Percentiles rank a stretch among this genome's conserved stretches.
Conservation (phyloP, 2,888 invertebrate genomes). For the Drosophila picticornis region DNA sequence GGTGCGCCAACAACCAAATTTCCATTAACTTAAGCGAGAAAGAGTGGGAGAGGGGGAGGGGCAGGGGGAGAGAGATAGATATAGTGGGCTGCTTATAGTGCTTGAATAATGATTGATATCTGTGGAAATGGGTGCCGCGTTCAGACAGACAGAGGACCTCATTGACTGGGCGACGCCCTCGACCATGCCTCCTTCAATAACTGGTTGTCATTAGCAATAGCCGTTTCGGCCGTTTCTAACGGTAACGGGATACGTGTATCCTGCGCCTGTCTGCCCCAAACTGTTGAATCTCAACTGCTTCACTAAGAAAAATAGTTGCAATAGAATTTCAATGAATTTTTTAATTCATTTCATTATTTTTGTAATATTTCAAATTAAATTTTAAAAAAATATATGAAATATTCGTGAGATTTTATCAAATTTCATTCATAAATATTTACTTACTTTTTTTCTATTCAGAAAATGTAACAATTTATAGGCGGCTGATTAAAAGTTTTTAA, state of each 20-base stretch:
- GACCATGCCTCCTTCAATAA: slow-evolving; percentile 9
- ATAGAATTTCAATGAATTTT: not conserved
- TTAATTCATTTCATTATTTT: not conserved
- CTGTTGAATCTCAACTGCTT: slow-evolving; percentile 1
- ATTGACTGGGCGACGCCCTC: slow-evolving; percentile 4
- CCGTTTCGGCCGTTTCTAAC: slow-evolving; percentile 45
- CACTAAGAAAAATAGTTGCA: not conserved
- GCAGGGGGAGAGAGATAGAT: not conserved
- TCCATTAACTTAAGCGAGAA: slow-evolving; percentile 24
- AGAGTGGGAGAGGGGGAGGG: too few species aligned
- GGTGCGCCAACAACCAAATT: slow-evolving; percentile 37
- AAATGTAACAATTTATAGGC: not conserved
- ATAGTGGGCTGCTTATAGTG: slow-evolving; percentile 2
- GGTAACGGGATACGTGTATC: slow-evolving; percentile 38
- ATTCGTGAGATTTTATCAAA: not conserved
- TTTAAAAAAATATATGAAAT: not conserved
- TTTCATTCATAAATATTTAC: not conserved
- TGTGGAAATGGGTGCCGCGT: slow-evolving; percentile 53
- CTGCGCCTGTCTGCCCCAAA: slow-evolving; percentile 5
- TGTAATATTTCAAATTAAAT: not conserved
- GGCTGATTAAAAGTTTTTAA: not conserved
- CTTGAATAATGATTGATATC: slow-evolving; percentile 70
- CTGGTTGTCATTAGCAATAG: slow-evolving; percentile 71
- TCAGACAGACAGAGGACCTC: slow-evolving; percentile 6
- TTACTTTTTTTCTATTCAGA: not conserved